Conservation (phyloP, 2,888 invertebrate species). For the Boloria euphrosyne region DNA sequence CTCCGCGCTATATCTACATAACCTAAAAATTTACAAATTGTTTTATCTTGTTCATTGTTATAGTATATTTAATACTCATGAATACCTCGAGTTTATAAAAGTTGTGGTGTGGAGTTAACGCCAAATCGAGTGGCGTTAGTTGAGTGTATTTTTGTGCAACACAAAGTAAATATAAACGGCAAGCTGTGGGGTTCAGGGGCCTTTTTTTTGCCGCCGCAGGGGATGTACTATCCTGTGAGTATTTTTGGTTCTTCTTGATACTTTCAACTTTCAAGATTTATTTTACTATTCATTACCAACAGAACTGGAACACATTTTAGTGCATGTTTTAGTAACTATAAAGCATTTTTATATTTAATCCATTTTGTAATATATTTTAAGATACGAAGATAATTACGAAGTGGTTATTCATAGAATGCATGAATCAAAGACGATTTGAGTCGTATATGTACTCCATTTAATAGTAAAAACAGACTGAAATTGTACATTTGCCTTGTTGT, state of each 20-base stretch:
- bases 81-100: slow-evolving; percentile 75
- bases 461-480: slow-evolving; percentile 19
- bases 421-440: background rate
- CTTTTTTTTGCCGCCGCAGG: slow-evolving; percentile 97
- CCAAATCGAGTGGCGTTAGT: slow-evolving; percentile 72
- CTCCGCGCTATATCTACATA: slow-evolving; percentile 77
- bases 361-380: background rate
- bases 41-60: slow-evolving; percentile 51
- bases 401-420: slow-evolving; percentile 6
- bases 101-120: slow-evolving; percentile 76
- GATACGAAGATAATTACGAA: slow-evolving; percentile 1
- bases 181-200: slow-evolving; percentile 98
- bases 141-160: slow-evolving; percentile 82
- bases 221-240: slow-evolving; percentile 98
- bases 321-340: no score
- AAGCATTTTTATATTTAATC: no score
- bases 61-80: slow-evolving; percentile 73
- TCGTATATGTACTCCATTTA: slow-evolving; percentile 3
- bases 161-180: slow-evolving; percentile 88
- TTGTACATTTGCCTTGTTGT: slow-evolving; percentile 34
- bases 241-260: slow-evolving; percentile 45
- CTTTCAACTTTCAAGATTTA: slow-evolving; percentile 5
- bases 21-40: slow-evolving; percentile 72
- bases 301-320: no score
- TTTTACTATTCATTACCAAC: background rate